phyloP scores from a whole-genome alignment of 2,113 vertebrate species.

The Myrmecophaga tridactyla region DNA sequence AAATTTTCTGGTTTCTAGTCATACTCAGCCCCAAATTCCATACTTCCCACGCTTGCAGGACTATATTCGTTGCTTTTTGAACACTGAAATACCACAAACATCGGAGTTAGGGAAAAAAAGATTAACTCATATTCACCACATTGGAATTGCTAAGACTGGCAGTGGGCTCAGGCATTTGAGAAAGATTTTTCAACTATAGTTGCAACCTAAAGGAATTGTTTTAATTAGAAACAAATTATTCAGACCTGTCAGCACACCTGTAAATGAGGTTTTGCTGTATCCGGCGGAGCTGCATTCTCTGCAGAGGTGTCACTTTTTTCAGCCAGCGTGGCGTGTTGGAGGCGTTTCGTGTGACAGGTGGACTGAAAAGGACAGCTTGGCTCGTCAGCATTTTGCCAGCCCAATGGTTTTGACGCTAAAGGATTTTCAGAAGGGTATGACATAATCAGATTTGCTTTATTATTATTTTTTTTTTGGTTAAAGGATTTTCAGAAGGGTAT shows the following conservation, averaged over 20 bases:
- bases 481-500: background rate
- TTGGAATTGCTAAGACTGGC: background rate
- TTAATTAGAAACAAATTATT: background rate
- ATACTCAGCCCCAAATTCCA: background rate
- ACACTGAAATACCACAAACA: background rate
- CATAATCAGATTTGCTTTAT: background rate
- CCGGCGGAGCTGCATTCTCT: rapidly evolving
- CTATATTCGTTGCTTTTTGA: background rate
- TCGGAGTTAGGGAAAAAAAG: background rate
- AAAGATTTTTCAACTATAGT: background rate
- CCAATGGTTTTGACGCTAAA: background rate
- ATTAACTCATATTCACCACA: background rate
- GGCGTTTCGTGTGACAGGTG: background rate
- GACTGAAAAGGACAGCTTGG: rapidly evolving
- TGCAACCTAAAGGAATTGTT: background rate
- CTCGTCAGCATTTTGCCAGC: background rate
- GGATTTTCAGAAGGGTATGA: background rate
- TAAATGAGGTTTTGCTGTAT: background rate
- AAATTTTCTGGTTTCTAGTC: background rate
- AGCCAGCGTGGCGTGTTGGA: rapidly evolving
- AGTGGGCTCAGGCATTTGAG: background rate
- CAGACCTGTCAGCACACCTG: background rate
- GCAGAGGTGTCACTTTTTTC: background rate
- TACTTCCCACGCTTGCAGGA: background rate
- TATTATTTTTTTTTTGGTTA: background rate